Conservation (phyloP, 2,888 invertebrate genomes). For the Frankliniella fusca region DNA sequence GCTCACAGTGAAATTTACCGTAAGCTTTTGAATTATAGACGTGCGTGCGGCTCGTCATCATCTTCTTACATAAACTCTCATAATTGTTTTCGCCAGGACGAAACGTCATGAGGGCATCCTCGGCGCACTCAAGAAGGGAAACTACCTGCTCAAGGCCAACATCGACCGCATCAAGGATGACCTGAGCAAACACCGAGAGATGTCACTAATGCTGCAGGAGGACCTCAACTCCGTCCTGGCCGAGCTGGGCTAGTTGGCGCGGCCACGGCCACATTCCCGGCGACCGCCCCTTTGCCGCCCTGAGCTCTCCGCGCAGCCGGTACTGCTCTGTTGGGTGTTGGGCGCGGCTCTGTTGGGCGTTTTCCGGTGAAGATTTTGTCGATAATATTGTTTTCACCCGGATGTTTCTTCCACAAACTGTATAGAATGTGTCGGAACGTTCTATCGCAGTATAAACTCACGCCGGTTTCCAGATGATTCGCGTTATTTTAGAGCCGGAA, state of each 20-base stretch:
- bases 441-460: neutral
- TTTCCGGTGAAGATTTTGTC: conserved; percentile 36
- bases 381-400: neutral
- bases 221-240: conserved; percentile 82
- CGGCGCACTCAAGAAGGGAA: conserved; percentile 79
- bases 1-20: too few species aligned
- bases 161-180: conserved; percentile 84
- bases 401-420: neutral
- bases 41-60: too few species aligned
- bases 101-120: conserved; percentile 76
- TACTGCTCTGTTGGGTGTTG: conserved; percentile 36
- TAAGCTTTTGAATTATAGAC: neutral
- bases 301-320: neutral
- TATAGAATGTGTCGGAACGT: neutral
- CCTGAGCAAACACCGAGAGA: conserved; percentile 74
- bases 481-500: neutral
- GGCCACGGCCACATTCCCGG: conserved; percentile 2
- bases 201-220: conserved; percentile 70
- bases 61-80: too few species aligned
- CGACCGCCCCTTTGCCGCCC: neutral
- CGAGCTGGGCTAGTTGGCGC: conserved; percentile 68
- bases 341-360: conserved; percentile 36
- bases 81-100: conserved; percentile 42
- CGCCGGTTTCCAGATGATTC: too few species aligned
- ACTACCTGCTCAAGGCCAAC: conserved; percentile 80